These are phyloP conservation scores for Diorhabda sublineata DNA, from an alignment of 1,140 invertebrate species.

Conservation along the genomic window DNA sequence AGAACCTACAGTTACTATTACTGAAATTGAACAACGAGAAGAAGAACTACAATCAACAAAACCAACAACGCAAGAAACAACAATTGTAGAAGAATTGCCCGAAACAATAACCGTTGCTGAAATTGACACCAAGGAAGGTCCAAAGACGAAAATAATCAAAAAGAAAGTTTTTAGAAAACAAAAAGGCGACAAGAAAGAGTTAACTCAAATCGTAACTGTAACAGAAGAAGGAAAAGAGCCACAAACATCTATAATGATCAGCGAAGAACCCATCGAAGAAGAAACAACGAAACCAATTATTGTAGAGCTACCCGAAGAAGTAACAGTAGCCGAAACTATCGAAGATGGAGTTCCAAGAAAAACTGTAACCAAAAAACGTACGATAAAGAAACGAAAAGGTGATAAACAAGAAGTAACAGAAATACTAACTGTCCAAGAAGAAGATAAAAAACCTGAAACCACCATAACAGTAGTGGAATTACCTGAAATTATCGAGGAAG, in stretches of 20 bases:
- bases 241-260: constrained; percentile 39
- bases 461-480: constrained; percentile 45
- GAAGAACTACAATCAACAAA: constrained; percentile 35
- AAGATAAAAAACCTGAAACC: constrained; percentile 45
- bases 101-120: constrained; percentile 43
- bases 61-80: constrained; percentile 30
- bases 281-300: constrained; percentile 40
- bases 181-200: constrained; percentile 38
- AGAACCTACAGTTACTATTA: background rate
- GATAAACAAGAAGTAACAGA: constrained; percentile 42
- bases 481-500: constrained; percentile 34
- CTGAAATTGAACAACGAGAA: constrained; percentile 3
- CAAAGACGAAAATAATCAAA: constrained; percentile 36
- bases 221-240: constrained; percentile 41
- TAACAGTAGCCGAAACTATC: constrained; percentile 33
- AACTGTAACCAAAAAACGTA: constrained; percentile 38
- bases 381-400: constrained; percentile 43
- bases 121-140: constrained; percentile 27
- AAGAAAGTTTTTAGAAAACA: constrained; percentile 36
- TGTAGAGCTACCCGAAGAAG: constrained; percentile 45
- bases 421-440: constrained; percentile 43
- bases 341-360: constrained; percentile 39
- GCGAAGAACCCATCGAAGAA: constrained; percentile 40
- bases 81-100: constrained; percentile 35
- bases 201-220: constrained; percentile 41